phyloP scores from a whole-genome alignment of 1,140 invertebrate species.

The Linepithema humile region DNA sequence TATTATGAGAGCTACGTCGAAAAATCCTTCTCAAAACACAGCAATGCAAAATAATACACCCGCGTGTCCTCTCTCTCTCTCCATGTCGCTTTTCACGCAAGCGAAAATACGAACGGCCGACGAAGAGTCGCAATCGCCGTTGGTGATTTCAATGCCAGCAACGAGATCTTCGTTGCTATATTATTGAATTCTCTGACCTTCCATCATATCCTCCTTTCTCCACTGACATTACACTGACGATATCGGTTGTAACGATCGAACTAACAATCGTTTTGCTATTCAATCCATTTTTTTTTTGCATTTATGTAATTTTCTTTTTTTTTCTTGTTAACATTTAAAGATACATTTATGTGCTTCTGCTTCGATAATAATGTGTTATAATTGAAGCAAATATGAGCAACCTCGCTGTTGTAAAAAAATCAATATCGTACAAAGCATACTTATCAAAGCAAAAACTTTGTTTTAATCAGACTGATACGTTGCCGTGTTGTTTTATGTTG shows the following conservation, averaged over 20 bases:
- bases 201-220: not conserved
- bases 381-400: not conserved
- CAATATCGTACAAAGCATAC: not conserved
- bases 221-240: constrained; percentile 43
- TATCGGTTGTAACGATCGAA: constrained; percentile 47
- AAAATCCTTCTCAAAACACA: not conserved
- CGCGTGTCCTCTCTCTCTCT: not conserved
- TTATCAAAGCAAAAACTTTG: not conserved
- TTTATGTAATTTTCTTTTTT: not conserved
- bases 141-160: constrained; percentile 77
- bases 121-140: constrained; percentile 37
- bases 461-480: not conserved
- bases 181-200: constrained; percentile 71
- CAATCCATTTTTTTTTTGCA: constrained; percentile 5
- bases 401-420: not conserved
- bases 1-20: constrained; percentile 21
- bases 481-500: not conserved
- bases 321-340: not conserved
- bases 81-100: constrained; percentile 6
- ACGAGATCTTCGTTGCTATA: constrained; percentile 59
- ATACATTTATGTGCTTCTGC: not conserved
- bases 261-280: constrained; percentile 58
- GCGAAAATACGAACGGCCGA: constrained; percentile 3
- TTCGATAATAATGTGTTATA: not conserved
- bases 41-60: not conserved